Conservation (phyloP, 2,888 invertebrate genomes). For the Cyaniris semiargus region DNA sequence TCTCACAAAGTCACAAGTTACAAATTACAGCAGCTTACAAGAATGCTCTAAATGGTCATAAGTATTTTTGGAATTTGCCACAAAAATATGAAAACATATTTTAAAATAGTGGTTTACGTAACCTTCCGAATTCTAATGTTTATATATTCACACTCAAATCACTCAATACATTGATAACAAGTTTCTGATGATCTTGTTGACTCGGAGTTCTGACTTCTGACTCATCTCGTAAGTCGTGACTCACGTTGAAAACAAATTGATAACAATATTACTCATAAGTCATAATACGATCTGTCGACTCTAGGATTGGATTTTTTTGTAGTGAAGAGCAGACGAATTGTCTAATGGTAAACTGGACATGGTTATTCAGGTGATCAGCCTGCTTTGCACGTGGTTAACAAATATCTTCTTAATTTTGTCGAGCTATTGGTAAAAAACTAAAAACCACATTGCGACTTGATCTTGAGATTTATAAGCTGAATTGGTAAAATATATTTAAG, state of each 20-base stretch:
- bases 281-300: not conserved
- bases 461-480: too few species aligned
- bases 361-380: too few species aligned
- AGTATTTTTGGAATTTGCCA: not conserved
- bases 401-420: too few species aligned
- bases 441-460: too few species aligned
- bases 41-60: not conserved
- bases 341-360: not conserved
- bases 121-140: not conserved
- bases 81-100: not conserved
- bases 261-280: not conserved
- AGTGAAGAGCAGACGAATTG: not conserved
- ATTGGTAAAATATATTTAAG: not conserved
- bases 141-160: not conserved
- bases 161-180: conserved; percentile 1
- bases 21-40: too few species aligned
- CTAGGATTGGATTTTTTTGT: not conserved
- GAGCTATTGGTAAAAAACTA: too few species aligned
- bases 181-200: conserved; percentile 12
- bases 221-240: not conserved
- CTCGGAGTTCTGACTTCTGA: not conserved
- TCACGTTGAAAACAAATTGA: not conserved
- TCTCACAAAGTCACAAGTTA: too few species aligned
- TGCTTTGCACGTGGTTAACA: too few species aligned
- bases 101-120: conserved; percentile 5